phyloP scores from a whole-genome alignment of 2,888 invertebrate genomes.

The Dusona sp. region DNA sequence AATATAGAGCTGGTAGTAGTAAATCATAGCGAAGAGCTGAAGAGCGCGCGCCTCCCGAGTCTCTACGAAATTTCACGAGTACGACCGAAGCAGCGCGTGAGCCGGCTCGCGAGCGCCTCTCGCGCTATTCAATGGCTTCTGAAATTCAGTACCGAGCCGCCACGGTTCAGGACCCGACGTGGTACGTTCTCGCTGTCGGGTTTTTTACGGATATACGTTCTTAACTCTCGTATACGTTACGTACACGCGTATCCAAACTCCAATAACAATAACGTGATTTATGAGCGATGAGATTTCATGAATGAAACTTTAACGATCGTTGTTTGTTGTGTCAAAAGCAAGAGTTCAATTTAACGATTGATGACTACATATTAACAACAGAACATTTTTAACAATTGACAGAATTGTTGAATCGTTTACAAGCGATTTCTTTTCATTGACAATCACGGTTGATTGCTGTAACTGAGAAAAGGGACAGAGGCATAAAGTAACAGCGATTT shows the following conservation, averaged over 20 bases:
- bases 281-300: background rate
- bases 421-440: background rate
- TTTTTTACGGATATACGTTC: conserved; percentile 35
- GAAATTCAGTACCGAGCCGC: conserved; percentile 82
- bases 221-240: background rate
- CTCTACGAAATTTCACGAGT: conserved; percentile 70
- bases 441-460: too few species aligned
- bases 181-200: conserved; percentile 63
- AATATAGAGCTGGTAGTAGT: conserved; percentile 61
- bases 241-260: background rate
- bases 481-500: background rate
- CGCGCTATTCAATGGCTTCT: conserved; percentile 79
- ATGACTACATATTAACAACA: background rate
- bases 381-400: background rate
- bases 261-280: conserved; percentile 11
- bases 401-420: background rate
- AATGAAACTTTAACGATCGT: conserved; percentile 14
- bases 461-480: background rate
- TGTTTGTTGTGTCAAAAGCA: background rate
- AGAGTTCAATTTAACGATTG: background rate
- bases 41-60: conserved; percentile 71
- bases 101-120: conserved; percentile 75
- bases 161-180: conserved; percentile 82
- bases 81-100: conserved; percentile 73
- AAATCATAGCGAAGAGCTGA: conserved; percentile 78